Evolutionary conservation across 2,113 vertebrate species (phyloP).

Genomic region (Polyodon spathula): DNA sequence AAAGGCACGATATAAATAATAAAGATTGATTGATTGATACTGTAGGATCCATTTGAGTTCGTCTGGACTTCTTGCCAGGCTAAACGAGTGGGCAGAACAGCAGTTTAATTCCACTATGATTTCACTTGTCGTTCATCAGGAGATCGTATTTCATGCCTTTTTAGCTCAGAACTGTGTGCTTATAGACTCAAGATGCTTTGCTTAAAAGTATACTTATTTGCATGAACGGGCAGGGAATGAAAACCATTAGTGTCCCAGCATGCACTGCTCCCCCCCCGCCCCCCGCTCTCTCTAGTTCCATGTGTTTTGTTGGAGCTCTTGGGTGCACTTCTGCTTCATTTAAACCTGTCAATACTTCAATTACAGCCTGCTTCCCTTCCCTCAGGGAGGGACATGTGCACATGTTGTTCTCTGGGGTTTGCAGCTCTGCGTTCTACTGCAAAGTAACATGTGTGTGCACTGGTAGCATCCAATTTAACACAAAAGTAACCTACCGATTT

Average conservation of each 20-base stretch:
- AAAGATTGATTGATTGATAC: too few species aligned
- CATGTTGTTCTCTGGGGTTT: slow-evolving; percentile 31
- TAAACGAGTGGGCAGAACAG: slow-evolving; percentile 11
- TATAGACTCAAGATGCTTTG: slow-evolving; percentile 30
- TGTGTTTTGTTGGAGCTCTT: slow-evolving; percentile 28
- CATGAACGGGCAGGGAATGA: slow-evolving; percentile 47
- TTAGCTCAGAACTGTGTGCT: slow-evolving; percentile 39
- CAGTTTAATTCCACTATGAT: slow-evolving; percentile 26
- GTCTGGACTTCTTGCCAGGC: neutral
- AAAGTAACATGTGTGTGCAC: neutral
- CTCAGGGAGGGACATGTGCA: slow-evolving; percentile 40
- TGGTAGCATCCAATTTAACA: neutral
- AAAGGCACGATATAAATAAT: too few species aligned
- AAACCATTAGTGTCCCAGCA: slow-evolving; percentile 37
- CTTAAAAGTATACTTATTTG: slow-evolving; percentile 40
- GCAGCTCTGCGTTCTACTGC: slow-evolving; percentile 2
- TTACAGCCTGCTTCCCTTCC: slow-evolving; percentile 51
- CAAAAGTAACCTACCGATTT: slow-evolving; percentile 5
- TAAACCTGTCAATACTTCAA: slow-evolving; percentile 61
- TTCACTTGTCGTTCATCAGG: slow-evolving; percentile 26
- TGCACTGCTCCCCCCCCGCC: slow-evolving; percentile 18
- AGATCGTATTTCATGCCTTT: slow-evolving; percentile 48
- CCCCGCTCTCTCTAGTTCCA: neutral
- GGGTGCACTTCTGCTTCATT: slow-evolving; percentile 62
- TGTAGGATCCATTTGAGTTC: too few species aligned